These are phyloP conservation scores for Antheraea mylitta DNA, from an alignment of 1,140 invertebrate genomes.

Conservation along the genomic window DNA sequence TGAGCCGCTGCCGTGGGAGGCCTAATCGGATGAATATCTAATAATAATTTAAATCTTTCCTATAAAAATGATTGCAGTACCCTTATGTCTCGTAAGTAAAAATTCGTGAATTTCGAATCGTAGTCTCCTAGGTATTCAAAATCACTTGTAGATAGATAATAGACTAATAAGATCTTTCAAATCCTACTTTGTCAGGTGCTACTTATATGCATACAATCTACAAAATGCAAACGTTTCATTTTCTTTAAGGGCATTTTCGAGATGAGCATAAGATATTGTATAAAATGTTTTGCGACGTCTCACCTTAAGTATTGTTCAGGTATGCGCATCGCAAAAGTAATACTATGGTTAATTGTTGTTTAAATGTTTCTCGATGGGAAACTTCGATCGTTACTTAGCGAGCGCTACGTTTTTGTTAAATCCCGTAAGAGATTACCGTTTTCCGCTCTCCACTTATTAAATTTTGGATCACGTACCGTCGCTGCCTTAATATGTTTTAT, in stretches of 20 bases:
- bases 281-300: neutral
- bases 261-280: neutral
- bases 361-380: slow-evolving; percentile 7
- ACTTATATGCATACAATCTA: too few relatives aligned
- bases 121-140: too few relatives aligned
- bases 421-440: slow-evolving; percentile 9
- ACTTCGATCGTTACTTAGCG: slow-evolving; percentile 8
- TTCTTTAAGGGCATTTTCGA: neutral
- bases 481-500: slow-evolving; percentile 10
- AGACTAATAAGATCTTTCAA: too few relatives aligned
- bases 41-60: too few relatives aligned
- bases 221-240: too few relatives aligned
- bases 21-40: too few relatives aligned
- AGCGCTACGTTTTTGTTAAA: neutral
- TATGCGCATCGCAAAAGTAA: slow-evolving; percentile 3
- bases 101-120: too few relatives aligned
- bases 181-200: too few relatives aligned
- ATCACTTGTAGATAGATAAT: too few relatives aligned
- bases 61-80: too few relatives aligned
- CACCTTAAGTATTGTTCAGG: neutral
- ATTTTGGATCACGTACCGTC: slow-evolving; percentile 28
- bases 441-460: slow-evolving; percentile 27
- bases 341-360: slow-evolving; percentile 11
- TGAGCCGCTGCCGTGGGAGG: too few relatives aligned
- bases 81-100: too few relatives aligned